Conservation (phyloP, 2,797 vertebrate genomes). For the Molossus molossus region DNA sequence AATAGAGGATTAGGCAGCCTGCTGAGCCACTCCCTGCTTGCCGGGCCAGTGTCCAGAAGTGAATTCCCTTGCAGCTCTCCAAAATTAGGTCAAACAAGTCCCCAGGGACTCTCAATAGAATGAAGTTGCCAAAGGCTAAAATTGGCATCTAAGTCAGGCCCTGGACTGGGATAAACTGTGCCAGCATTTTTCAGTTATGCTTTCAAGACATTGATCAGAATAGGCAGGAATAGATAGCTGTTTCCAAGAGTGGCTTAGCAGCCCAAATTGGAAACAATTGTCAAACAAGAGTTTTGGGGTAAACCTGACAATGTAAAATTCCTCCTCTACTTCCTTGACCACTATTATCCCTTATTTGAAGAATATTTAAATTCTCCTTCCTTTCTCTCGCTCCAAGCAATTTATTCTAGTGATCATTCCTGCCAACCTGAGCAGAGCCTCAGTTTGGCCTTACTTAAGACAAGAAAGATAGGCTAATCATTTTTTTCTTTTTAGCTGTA, state of each 20-base stretch:
- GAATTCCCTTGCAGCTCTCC: conserved; percentile 84
- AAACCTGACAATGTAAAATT: conserved; percentile 55
- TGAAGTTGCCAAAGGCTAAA: conserved; percentile 83
- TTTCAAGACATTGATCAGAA: conserved; percentile 78
- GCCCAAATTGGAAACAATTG: conserved; percentile 54
- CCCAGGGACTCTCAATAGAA: conserved; percentile 74
- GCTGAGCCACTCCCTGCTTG: conserved; percentile 69
- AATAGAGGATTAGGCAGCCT: conserved; percentile 74
- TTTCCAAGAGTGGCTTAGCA: conserved; percentile 66
- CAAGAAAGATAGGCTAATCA: neutral
- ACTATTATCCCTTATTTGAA: neutral
- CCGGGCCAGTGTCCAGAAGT: conserved; percentile 77
- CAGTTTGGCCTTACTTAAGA: neutral
- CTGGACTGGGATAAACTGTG: conserved; percentile 75
- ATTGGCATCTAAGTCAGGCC: conserved; percentile 73
- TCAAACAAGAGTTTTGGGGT: neutral
- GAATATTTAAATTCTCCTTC: conserved; percentile 34
- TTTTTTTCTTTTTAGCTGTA: neutral
- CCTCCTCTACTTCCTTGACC: neutral
- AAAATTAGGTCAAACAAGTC: conserved; percentile 85
- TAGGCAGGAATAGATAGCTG: conserved; percentile 52
- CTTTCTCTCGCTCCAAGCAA: conserved; percentile 49
- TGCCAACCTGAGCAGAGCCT: neutral
- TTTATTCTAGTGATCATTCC: conserved; percentile 26
- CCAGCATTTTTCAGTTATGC: conserved; percentile 76